These are phyloP conservation scores for Acanthosoma haemorrhoidale DNA, from an alignment of 2,888 invertebrate species.

Conservation along the genomic window DNA sequence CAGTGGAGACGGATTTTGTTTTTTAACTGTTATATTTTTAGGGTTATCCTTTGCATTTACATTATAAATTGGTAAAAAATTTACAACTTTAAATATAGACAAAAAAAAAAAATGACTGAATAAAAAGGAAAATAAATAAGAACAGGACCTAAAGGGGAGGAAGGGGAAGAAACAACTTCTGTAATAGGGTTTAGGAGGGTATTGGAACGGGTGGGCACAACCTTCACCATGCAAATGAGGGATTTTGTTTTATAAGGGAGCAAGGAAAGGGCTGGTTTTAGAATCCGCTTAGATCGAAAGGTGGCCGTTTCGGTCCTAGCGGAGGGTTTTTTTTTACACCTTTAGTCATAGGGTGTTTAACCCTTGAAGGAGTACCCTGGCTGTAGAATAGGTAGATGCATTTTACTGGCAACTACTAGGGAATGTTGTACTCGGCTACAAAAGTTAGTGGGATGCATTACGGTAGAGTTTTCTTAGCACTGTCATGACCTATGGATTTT, in stretches of 20 bases:
- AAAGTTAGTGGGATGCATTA: too few species aligned
- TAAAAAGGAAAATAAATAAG: neutral
- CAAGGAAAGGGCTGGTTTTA: neutral
- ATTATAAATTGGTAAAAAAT: neutral
- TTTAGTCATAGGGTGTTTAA: too few species aligned
- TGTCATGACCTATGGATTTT: too few species aligned
- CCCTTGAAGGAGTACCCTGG: too few species aligned
- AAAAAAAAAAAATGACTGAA: neutral
- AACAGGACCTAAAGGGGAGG: neutral
- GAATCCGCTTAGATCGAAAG: neutral
- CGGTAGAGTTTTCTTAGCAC: too few species aligned
- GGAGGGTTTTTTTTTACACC: too few species aligned
- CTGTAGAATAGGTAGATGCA: too few species aligned
- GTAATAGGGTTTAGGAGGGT: neutral
- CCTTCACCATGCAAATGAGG: neutral
- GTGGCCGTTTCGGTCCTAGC: too few species aligned
- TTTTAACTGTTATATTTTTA: neutral
- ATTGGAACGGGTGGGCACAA: neutral
- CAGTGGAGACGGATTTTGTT: too few species aligned
- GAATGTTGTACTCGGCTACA: too few species aligned
- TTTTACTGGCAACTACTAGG: too few species aligned
- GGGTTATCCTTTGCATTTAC: neutral
- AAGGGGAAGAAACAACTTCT: neutral
- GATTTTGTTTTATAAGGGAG: conserved; percentile 2
- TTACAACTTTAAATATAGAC: neutral